These are phyloP conservation scores for Arctopsyche grandis DNA, from an alignment of 1,140 invertebrate species.

Conservation along the genomic window DNA sequence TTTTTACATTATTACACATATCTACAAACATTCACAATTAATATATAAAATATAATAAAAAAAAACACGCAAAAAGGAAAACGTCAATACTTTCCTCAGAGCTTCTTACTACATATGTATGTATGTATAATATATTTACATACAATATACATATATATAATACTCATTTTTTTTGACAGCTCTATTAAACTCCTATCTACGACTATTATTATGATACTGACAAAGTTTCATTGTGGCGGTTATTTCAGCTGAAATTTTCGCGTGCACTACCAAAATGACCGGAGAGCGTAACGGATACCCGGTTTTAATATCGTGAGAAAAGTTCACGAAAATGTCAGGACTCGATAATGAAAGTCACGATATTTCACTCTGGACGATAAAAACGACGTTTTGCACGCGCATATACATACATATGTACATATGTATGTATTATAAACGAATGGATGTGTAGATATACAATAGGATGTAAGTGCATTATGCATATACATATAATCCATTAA, in stretches of 20 bases:
- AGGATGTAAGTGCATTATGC: no score
- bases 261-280: not conserved
- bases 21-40: no score
- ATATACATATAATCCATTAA: not conserved
- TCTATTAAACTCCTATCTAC: not conserved
- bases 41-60: no score
- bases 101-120: no score
- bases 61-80: no score
- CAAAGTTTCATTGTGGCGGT: not conserved
- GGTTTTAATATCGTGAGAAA: slow-evolving; percentile 27
- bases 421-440: not conserved
- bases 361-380: slow-evolving; percentile 19
- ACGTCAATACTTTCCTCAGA: no score
- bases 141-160: no score
- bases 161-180: no score
- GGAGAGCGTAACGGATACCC: not conserved
- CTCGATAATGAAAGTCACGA: slow-evolving; percentile 11
- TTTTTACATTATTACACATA: no score
- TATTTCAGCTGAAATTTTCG: slow-evolving; percentile 19
- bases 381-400: not conserved
- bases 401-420: not conserved
- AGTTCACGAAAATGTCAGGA: slow-evolving; percentile 35
- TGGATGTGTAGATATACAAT: not conserved
- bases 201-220: not conserved
- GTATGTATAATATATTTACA: no score